Evolutionary conservation across 92 coral and sea anemone species (phyloP), one percentile per base, ranked within the genome.

Genomic region (Epizoanthus scotinus): DNA sequence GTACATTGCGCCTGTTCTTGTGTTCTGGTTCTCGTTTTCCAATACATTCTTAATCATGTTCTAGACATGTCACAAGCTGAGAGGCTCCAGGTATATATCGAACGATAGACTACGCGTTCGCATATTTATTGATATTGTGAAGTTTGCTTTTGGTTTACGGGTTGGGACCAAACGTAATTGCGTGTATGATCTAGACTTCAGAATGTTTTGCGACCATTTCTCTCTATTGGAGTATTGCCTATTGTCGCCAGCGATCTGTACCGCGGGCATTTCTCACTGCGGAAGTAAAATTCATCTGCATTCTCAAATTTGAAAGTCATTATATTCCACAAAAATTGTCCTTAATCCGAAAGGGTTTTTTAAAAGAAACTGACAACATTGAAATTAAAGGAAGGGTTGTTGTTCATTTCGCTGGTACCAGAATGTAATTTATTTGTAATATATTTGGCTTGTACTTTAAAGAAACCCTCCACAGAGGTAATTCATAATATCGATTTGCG

Each of bases 231-330:
- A n/a, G n/a, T n/a, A n/a, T n/a, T 29, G 65, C 9, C 31, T 55
- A 29, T 74, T 58, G 31, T 22, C 18, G 31, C 66, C 66, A 61
- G 29, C 0, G 10, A 1, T 56, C 38, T 29, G 5, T 31, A 7
- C 55, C 24, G 40, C 44, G 28, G 40, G 59, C 20, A 36, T 20
- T 25, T 38, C 21, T 17, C 17, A 54, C 31, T 75, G 63, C 81
- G 81, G 81, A 75, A 75, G 57, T 75, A 42, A 12, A 75, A 59
- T 34, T 34, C 68, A 58, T 59, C 67, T 75, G 81, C 55, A 75
- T 20, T 36, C 19, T 21, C 50, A 20, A 75, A 20, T 14, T 60
- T 71, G 31, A 25, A 60, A 75, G 59, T 75, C 67, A 38, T 58
- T 28, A 38, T 75, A 59, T 60, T 57, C 52, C 50, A 10, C 52